phyloP scores from a whole-genome alignment of 2,797 vertebrate genomes.

The Hafferia zeledoni region DNA sequence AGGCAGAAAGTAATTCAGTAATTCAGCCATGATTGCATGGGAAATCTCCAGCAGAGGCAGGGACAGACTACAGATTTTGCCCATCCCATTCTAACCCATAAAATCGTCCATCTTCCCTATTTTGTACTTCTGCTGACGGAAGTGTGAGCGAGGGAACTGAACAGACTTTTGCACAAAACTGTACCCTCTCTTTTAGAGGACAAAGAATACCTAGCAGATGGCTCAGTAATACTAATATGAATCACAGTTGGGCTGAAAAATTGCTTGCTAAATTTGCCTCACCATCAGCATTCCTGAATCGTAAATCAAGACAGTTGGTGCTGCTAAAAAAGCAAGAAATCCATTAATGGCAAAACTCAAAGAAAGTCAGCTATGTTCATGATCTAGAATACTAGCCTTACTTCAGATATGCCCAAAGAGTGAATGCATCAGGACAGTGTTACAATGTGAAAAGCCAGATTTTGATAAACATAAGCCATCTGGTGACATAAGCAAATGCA shows the following conservation, averaged over 20 bases:
- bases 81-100: neutral
- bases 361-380: neutral
- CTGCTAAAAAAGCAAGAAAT: slow-evolving; percentile 24
- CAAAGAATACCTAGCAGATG: slow-evolving; percentile 57
- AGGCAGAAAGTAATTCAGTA: slow-evolving; percentile 4
- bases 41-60: neutral
- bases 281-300: slow-evolving; percentile 22
- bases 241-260: slow-evolving; percentile 42
- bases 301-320: slow-evolving; percentile 41
- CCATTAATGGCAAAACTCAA: slow-evolving; percentile 31
- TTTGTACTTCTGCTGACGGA: neutral
- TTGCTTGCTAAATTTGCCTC: slow-evolving; percentile 55
- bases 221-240: slow-evolving; percentile 50
- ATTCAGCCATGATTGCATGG: neutral
- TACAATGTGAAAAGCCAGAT: neutral
- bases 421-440: neutral
- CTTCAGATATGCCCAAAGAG: neutral
- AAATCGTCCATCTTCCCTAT: neutral
- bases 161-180: neutral
- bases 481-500: slow-evolving; percentile 28
- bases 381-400: neutral
- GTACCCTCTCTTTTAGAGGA: neutral
- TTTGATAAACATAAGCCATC: slow-evolving; percentile 15
- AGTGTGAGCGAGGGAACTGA: neutral
- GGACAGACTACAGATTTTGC: neutral